Evolutionary conservation across 2,888 invertebrate genomes (phyloP).

Genomic region (Drosophila merina): DNA sequence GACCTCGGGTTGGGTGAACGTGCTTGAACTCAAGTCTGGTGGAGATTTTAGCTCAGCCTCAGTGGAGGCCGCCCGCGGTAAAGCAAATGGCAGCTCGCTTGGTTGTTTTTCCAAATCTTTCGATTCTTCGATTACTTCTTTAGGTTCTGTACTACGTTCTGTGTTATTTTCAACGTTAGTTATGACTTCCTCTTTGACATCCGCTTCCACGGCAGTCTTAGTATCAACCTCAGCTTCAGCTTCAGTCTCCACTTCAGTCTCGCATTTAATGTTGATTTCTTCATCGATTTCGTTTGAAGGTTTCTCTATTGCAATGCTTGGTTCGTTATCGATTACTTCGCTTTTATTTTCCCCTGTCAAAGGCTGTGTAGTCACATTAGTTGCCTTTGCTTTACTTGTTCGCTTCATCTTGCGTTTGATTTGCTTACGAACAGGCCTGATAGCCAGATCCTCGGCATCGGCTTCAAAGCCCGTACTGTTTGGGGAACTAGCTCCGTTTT

Average conservation of each 20-base stretch:
- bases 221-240: slow-evolving; percentile 5
- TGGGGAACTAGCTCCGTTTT: slow-evolving; percentile 77
- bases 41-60: slow-evolving; percentile 49
- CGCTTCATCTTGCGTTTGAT: slow-evolving; percentile 62
- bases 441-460: slow-evolving; percentile 56
- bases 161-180: too few species aligned
- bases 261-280: slow-evolving; percentile 12
- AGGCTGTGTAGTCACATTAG: background rate
- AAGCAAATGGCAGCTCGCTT: slow-evolving; percentile 17
- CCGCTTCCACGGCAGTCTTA: background rate
- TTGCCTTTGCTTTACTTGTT: slow-evolving; percentile 32
- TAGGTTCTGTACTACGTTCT: background rate
- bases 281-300: background rate
- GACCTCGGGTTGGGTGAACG: slow-evolving; percentile 8
- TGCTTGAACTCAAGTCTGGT: slow-evolving; percentile 26
- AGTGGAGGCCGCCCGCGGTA: slow-evolving; percentile 30
- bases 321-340: background rate
- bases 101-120: background rate
- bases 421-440: slow-evolving; percentile 29
- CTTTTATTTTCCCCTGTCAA: background rate
- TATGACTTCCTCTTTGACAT: background rate
- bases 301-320: background rate
- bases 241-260: slow-evolving; percentile 17
- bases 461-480: slow-evolving; percentile 69
- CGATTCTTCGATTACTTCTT: background rate